Percentiles rank a stretch among this genome's conserved stretches.
phyloP scores from a whole-genome alignment of 2,113 vertebrate genomes.

The Bettongia penicillata region DNA sequence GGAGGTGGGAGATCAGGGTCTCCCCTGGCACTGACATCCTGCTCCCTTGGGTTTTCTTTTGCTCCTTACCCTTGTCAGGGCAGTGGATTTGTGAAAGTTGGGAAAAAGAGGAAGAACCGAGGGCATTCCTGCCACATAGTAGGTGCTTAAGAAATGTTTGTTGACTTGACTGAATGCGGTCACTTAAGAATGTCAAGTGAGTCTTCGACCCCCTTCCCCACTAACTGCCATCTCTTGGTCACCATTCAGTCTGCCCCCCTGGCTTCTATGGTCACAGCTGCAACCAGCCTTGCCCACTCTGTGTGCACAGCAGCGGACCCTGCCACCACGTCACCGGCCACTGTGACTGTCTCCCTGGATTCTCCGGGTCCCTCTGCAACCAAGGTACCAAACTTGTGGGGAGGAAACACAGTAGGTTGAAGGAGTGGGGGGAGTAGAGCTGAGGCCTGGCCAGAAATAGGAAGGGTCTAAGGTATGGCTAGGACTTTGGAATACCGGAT shows the following conservation, averaged over 20 bases:
- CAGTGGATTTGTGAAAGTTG: neutral
- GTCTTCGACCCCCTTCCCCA: slow-evolving; percentile 20
- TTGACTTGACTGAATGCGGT: neutral
- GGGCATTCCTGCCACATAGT: neutral
- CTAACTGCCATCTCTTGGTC: neutral
- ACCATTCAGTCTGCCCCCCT: slow-evolving; percentile 91
- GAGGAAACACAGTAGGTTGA: neutral
- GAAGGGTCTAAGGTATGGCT: neutral
- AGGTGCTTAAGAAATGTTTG: neutral
- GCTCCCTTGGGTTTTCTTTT: neutral
- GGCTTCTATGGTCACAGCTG: slow-evolving; percentile 96
- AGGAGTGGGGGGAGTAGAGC: neutral
- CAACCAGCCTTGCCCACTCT: slow-evolving; percentile 94
- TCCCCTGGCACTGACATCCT: neutral
- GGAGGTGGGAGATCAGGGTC: neutral
- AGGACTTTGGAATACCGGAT: neutral
- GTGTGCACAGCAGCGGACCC: slow-evolving; percentile 93
- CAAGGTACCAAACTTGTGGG: slow-evolving; percentile 87
- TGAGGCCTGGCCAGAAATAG: neutral
- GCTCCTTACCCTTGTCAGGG: neutral
- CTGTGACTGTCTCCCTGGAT: slow-evolving; percentile 96
- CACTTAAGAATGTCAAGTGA: neutral
- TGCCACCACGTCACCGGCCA: slow-evolving; percentile 95
- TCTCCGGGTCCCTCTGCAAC: slow-evolving; percentile 94
- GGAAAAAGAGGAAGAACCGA: neutral